A percentile compares a stretch with the other conserved stretches of the same genome.
Evolutionary conservation across 2,888 invertebrate genomes (phyloP).

Genomic region (Anthophora plumipes): DNA sequence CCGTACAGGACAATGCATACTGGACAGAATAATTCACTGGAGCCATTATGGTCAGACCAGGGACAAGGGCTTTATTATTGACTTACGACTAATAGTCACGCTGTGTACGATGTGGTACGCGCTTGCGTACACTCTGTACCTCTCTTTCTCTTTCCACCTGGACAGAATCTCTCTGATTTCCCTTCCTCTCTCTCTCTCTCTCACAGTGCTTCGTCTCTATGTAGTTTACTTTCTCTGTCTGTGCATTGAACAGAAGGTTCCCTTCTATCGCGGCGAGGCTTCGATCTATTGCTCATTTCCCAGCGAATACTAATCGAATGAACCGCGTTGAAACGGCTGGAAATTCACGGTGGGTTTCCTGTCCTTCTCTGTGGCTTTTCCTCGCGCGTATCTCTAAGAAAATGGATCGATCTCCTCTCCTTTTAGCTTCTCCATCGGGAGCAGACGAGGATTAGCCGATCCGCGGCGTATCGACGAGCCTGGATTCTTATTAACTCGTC

Average conservation of each 20-base stretch:
- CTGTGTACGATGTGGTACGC: conserved; percentile 65
- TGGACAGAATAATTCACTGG: conserved; percentile 78
- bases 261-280: conserved; percentile 45
- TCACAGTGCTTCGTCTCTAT: conserved; percentile 11
- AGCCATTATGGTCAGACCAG: conserved; percentile 78
- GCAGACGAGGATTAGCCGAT: conserved; percentile 16
- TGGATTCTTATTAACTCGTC: conserved; percentile 35
- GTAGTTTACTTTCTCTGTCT: conserved; percentile 12
- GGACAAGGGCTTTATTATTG: conserved; percentile 83
- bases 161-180: conserved; percentile 18
- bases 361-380: conserved; percentile 32
- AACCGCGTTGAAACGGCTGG: conserved; percentile 56
- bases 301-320: conserved; percentile 75
- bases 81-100: conserved; percentile 83
- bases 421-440: background rate
- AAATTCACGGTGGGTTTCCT: conserved; percentile 52
- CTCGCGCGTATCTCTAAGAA: conserved; percentile 28
- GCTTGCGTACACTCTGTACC: conserved; percentile 52
- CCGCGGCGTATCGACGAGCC: conserved; percentile 10
- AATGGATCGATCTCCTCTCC: conserved; percentile 40
- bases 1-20: conserved; percentile 75
- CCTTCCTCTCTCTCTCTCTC: conserved; percentile 2
- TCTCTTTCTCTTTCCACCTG: conserved; percentile 21
- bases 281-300: conserved; percentile 80
- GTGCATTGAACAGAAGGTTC: conserved; percentile 3